Conservation (phyloP, 1,140 invertebrate species). For the Linepithema humile region DNA sequence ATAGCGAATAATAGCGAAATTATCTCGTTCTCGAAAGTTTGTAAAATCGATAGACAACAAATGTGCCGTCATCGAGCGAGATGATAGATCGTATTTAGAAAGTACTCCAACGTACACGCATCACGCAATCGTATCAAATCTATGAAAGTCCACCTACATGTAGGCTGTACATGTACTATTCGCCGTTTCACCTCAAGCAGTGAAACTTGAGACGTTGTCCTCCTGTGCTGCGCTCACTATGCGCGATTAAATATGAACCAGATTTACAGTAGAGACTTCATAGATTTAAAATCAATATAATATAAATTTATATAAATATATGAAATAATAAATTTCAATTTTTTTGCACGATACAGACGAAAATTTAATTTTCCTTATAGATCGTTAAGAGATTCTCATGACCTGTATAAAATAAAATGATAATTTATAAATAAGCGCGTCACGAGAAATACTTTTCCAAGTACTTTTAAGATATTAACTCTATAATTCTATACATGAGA, state of each 20-base stretch:
- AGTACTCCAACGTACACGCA: constrained; percentile 61
- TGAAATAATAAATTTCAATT: neutral
- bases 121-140: constrained; percentile 72
- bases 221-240: constrained; percentile 50
- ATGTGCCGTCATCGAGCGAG: constrained; percentile 55
- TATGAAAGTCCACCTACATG: constrained; percentile 72
- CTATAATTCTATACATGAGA: neutral
- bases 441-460: neutral
- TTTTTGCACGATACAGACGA: neutral
- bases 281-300: neutral
- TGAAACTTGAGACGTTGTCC: constrained; percentile 67
- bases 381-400: neutral
- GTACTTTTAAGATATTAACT: neutral
- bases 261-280: constrained; percentile 33
- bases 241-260: constrained; percentile 51
- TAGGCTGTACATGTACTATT: constrained; percentile 53
- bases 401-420: neutral
- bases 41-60: too few relatives aligned
- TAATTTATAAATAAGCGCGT: neutral
- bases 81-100: constrained; percentile 72
- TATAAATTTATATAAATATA: neutral
- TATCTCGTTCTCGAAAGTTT: neutral
- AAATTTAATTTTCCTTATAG: neutral
- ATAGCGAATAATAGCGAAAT: too few relatives aligned
- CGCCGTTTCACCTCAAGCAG: constrained; percentile 70